Percentiles rank a stretch among this genome's conserved stretches.
Evolutionary conservation across 2,113 vertebrate genomes (phyloP).

Genomic region (Macroglossus sobrinus): DNA sequence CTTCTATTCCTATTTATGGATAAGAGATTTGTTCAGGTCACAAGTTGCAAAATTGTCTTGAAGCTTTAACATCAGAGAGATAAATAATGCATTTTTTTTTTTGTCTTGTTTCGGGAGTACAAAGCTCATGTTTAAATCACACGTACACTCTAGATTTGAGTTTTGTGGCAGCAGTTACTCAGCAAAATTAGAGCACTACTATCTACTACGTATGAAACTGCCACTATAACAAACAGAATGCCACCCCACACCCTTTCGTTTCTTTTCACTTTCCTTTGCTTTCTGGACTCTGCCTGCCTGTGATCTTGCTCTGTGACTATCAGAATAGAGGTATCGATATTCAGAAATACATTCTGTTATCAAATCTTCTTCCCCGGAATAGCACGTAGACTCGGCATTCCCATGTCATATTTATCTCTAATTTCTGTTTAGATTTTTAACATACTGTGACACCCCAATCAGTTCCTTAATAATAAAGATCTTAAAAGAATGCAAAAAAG

Average conservation of each 20-base stretch:
- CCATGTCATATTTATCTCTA: background rate
- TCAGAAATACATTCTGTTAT: background rate
- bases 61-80: background rate
- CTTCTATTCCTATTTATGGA: background rate
- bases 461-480: conserved; percentile 46
- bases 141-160: background rate
- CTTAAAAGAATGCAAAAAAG: background rate
- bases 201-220: background rate
- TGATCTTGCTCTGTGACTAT: background rate
- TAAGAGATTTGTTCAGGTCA: background rate
- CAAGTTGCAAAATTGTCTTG: background rate
- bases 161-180: background rate
- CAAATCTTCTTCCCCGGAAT: background rate
- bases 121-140: background rate
- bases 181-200: background rate
- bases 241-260: background rate
- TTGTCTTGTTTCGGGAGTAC: background rate
- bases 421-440: background rate
- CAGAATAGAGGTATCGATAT: background rate
- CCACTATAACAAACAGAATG: background rate
- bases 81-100: background rate
- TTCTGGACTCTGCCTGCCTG: background rate
- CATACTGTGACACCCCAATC: background rate
- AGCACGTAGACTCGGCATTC: background rate
- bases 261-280: background rate